Base-by-base conservation (phyloP, 1,140 invertebrate species). In the Mylabris phalerata region DNA sequence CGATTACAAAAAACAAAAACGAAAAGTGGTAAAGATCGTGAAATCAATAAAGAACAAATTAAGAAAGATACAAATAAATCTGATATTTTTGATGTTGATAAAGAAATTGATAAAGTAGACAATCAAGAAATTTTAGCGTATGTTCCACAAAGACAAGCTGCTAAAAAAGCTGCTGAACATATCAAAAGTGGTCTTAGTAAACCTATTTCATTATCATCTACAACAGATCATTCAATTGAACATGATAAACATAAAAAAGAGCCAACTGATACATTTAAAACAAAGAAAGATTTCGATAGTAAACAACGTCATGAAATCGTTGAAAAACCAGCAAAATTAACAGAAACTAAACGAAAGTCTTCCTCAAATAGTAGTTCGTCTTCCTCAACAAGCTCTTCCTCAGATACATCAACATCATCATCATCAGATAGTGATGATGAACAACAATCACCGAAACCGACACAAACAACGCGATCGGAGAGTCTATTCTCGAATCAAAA, bases 81-180 rank as follows among this genome's bases (percentile, higher is more conserved):
- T 61, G 77, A 84, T 60, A 74, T 84, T 6, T 83, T 82, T 66
- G 83, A 84, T 58, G 81, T 84, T 60, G 83, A 84, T 62, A 81
- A 82, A 60, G 80, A 84, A 27, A 77, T 75, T 56, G 83, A 83
- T 42, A 79, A 80, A 62, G 69, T 80, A 60, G 81, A 80, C 43
- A 62, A 43, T 51, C 80, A 80, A 56, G 89, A 90, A 68, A 84
- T 89, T 60, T 75, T 92, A 11, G 84, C 88, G 1, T 91, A 92
- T 75, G 92, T 94, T 40, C 92, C 92, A 0, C 91, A 93, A 71
- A 76, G 92, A 41, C 89, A 92, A 75, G 92, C 92, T 3, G 92
- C 92, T 39, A 93, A 92, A 71, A 94, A 94, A 73, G 91, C 91
- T 2, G 89, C 89, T 9, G 90, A 90, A 64, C 90, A 92, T 68